Conservation (phyloP, 2,797 vertebrate genomes). For the Rhinatrema bivittatum region DNA sequence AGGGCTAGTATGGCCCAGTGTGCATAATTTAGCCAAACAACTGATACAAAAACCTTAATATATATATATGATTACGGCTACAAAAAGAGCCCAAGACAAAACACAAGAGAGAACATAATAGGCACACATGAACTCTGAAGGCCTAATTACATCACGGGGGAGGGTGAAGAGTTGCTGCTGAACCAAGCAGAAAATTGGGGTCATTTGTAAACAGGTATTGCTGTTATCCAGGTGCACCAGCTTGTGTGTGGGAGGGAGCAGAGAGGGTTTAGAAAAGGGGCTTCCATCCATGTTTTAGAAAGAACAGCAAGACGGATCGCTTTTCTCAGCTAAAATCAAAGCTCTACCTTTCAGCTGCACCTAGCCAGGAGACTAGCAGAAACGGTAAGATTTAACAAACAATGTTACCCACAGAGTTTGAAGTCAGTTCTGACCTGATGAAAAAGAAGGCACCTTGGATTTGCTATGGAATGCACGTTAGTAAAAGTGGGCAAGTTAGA, state of each 20-base stretch:
- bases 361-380: too few species aligned
- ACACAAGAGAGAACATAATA: constrained; percentile 85
- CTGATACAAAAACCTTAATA: constrained; percentile 74
- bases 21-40: constrained; percentile 85
- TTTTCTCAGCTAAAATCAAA: constrained; percentile 13
- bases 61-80: constrained; percentile 80
- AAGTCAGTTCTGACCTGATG: too few species aligned
- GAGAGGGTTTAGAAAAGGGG: constrained; percentile 4
- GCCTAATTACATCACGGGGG: constrained; percentile 97
- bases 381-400: too few species aligned
- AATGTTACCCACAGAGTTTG: too few species aligned
- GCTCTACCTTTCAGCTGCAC: too few species aligned
- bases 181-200: constrained; percentile 93
- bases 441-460: too few species aligned
- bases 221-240: constrained; percentile 81
- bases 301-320: constrained; percentile 11
- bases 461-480: too few species aligned
- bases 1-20: constrained; percentile 73
- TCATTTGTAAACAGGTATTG: constrained; percentile 98
- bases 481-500: too few species aligned
- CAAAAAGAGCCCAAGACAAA: constrained; percentile 65
- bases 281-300: constrained; percentile 35
- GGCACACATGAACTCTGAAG: constrained; percentile 88
- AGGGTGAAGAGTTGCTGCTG: constrained; percentile 86
- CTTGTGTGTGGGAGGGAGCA: constrained; percentile 51